phyloP scores from a whole-genome alignment of 2,888 invertebrate species.

The Lycia hirtaria region DNA sequence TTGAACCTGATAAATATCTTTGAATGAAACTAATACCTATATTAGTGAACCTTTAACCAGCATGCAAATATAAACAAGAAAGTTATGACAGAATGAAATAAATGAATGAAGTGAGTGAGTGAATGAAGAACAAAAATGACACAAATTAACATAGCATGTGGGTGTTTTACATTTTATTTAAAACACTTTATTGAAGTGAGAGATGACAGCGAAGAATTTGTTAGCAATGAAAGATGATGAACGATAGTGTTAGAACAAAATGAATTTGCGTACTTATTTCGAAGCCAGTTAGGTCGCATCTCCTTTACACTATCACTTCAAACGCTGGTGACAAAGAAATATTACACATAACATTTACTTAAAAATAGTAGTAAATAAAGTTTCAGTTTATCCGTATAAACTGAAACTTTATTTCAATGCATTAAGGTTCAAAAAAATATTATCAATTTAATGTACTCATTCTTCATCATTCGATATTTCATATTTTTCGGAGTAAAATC shows the following conservation, averaged over 20 bases:
- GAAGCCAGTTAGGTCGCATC: slow-evolving; percentile 77
- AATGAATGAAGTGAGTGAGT: neutral
- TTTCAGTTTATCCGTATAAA: too few species aligned
- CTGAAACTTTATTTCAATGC: neutral
- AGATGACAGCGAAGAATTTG: slow-evolving; percentile 1
- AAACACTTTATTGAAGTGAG: neutral
- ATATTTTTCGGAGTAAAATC: too few species aligned
- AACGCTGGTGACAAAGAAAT: slow-evolving; percentile 81
- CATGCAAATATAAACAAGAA: neutral
- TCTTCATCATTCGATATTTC: neutral
- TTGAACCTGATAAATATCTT: too few species aligned
- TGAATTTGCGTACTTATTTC: slow-evolving; percentile 76
- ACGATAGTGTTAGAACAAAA: slow-evolving; percentile 66
- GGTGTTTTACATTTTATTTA: neutral
- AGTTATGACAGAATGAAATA: neutral
- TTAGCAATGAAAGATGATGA: slow-evolving; percentile 4
- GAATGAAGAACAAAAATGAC: neutral
- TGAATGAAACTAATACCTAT: neutral
- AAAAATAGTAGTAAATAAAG: too few species aligned
- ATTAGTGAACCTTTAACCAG: neutral
- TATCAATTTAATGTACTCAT: neutral
- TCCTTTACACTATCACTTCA: slow-evolving; percentile 72
- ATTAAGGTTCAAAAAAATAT: neutral
- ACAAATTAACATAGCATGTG: neutral
- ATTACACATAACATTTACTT: too few species aligned